Conservation (phyloP, 2,888 invertebrate genomes). For the Aromia moschata region DNA sequence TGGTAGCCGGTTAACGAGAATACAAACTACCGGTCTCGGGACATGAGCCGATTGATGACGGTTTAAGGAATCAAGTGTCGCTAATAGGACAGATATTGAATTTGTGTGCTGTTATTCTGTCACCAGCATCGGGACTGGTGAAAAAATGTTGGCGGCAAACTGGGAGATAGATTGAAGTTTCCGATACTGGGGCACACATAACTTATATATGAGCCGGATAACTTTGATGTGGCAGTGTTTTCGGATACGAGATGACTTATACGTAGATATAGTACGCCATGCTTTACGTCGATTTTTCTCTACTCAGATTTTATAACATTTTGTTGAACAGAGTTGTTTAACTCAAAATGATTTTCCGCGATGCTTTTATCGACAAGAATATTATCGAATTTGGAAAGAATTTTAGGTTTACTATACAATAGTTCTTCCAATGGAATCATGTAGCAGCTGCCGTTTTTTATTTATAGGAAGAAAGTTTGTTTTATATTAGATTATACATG, state of each 20-base stretch:
- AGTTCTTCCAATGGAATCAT: too few species aligned
- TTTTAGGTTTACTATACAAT: too few species aligned
- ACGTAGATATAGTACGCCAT: too few species aligned
- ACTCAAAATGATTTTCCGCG: neutral
- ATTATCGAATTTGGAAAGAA: too few species aligned
- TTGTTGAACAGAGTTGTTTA: neutral
- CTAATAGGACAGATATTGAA: constrained; percentile 55
- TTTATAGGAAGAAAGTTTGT: too few species aligned
- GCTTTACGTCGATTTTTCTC: too few species aligned
- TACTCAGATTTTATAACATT: neutral
- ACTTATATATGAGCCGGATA: neutral
- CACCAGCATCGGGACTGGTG: constrained; percentile 31
- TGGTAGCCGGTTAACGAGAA: constrained; percentile 41
- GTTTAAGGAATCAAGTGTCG: constrained; percentile 51
- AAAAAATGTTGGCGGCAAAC: constrained; percentile 27
- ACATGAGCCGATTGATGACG: constrained; percentile 50
- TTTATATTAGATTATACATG: too few species aligned
- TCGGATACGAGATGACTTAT: neutral
- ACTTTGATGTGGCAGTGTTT: neutral
- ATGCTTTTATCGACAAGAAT: neutral
- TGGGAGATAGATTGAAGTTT: constrained; percentile 27
- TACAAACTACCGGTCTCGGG: constrained; percentile 40
- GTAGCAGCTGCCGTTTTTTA: too few species aligned
- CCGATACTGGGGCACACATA: constrained; percentile 19
- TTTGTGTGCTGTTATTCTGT: constrained; percentile 52